Percentiles rank a stretch among this genome's conserved stretches.
These are phyloP conservation scores for Theonella swinhoei DNA, from an alignment of 37 sponge, comb jelly and placozoan genomes.

Conservation along the genomic window DNA sequence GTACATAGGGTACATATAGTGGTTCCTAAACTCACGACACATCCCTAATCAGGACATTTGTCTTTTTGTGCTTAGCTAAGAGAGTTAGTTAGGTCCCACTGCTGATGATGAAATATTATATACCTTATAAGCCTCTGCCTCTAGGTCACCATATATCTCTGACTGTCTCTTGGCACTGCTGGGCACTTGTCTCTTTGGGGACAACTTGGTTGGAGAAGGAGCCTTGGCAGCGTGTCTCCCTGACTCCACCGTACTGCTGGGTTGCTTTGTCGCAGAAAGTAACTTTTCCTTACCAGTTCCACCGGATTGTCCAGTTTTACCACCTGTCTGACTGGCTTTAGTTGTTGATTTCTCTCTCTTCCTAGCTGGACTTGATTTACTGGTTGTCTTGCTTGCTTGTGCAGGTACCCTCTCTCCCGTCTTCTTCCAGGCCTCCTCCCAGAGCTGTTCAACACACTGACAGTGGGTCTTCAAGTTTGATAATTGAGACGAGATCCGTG, in stretches of 20 bases:
- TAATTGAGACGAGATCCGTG: background rate
- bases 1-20: too few relatives aligned
- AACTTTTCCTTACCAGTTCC: background rate
- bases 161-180: slow-evolving; percentile 6
- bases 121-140: slow-evolving; percentile 53
- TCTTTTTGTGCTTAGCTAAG: too few relatives aligned
- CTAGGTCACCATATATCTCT: slow-evolving; percentile 36
- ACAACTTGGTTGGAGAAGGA: too few relatives aligned
- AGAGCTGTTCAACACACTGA: background rate
- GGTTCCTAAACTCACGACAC: too few relatives aligned
- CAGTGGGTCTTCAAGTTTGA: background rate
- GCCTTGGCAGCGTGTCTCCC: too few relatives aligned
- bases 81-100: too few relatives aligned
- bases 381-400: background rate
- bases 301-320: background rate
- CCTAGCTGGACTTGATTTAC: background rate
- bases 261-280: background rate
- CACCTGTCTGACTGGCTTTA: background rate
- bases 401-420: background rate
- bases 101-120: too few relatives aligned
- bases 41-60: too few relatives aligned
- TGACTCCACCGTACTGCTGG: too few relatives aligned
- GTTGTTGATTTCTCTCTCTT: too few relatives aligned
- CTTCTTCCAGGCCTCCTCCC: background rate
- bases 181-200: background rate